These are phyloP conservation scores for Silurus lanzhouensis DNA, from an alignment of 2,797 vertebrate genomes.

Conservation along the genomic window DNA sequence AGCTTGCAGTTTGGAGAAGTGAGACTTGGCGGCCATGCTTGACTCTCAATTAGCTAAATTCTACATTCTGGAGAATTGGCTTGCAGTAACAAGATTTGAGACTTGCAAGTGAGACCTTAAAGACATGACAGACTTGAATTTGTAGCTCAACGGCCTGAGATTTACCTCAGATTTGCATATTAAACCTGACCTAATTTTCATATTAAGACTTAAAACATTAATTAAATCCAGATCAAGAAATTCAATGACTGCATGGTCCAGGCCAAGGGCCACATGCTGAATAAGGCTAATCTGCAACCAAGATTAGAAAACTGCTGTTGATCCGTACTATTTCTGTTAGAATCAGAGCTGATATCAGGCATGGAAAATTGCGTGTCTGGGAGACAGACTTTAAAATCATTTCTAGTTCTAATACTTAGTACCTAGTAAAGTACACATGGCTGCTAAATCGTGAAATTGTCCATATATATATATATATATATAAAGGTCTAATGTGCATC, in stretches of 20 bases:
- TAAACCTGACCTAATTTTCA: too few species aligned
- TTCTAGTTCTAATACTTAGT: not conserved
- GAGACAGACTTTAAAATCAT: not conserved
- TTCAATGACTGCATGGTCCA: not conserved
- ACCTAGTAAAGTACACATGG: not conserved
- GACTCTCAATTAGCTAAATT: too few species aligned
- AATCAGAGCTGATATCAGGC: not conserved
- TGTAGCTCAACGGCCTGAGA: not conserved
- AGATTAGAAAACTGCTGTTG: not conserved
- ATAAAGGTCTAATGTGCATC: too few species aligned
- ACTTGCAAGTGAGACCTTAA: too few species aligned
- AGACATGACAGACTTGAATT: not conserved
- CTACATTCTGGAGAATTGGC: too few species aligned
- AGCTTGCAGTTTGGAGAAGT: not conserved
- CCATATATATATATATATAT: too few species aligned
- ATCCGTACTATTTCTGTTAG: not conserved
- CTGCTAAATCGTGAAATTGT: not conserved
- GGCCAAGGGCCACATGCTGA: not conserved
- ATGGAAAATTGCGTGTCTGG: not conserved
- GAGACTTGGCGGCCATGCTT: not conserved
- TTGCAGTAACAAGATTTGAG: too few species aligned
- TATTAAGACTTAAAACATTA: too few species aligned
- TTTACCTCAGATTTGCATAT: not conserved
- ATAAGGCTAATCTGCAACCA: not conserved
- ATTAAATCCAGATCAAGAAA: too few species aligned